phyloP scores from a whole-genome alignment of 2,113 vertebrate species.

The Triplophysa tibetana region DNA sequence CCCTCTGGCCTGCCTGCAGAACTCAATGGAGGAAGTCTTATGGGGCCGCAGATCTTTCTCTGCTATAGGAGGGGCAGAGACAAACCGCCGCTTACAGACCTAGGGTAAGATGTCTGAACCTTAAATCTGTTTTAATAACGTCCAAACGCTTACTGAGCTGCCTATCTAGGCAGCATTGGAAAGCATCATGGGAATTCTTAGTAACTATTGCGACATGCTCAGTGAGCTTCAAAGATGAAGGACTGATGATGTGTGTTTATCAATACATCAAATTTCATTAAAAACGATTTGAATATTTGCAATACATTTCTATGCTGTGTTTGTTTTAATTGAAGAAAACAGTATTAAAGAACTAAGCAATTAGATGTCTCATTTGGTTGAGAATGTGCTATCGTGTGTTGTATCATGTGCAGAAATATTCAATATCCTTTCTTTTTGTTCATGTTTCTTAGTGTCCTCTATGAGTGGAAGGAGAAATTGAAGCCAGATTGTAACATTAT shows the following conservation, averaged over 20 bases:
- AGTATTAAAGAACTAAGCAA: background rate
- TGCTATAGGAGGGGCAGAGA: constrained; percentile 95
- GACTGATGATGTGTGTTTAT: too few species aligned
- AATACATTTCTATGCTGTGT: too few species aligned
- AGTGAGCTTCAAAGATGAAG: too few species aligned
- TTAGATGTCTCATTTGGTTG: background rate
- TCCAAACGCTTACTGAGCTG: background rate
- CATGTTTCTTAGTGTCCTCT: constrained; percentile 80
- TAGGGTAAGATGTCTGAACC: constrained; percentile 84
- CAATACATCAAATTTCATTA: background rate
- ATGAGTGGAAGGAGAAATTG: constrained; percentile 95
- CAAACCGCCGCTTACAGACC: constrained; percentile 95
- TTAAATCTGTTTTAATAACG: constrained; percentile 32
- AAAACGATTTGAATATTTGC: background rate
- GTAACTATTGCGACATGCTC: too few species aligned
- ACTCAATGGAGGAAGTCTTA: constrained; percentile 93
- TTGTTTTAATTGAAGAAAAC: too few species aligned
- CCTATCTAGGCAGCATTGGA: background rate
- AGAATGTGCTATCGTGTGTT: background rate
- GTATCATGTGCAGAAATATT: background rate
- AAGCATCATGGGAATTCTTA: background rate
- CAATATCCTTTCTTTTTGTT: background rate
- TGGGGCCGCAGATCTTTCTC: constrained; percentile 92
- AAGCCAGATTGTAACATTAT: constrained; percentile 96
- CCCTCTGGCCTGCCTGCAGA: constrained; percentile 93